These are phyloP conservation scores for Elmis aenea DNA, from an alignment of 2,888 invertebrate species.

Conservation along the genomic window DNA sequence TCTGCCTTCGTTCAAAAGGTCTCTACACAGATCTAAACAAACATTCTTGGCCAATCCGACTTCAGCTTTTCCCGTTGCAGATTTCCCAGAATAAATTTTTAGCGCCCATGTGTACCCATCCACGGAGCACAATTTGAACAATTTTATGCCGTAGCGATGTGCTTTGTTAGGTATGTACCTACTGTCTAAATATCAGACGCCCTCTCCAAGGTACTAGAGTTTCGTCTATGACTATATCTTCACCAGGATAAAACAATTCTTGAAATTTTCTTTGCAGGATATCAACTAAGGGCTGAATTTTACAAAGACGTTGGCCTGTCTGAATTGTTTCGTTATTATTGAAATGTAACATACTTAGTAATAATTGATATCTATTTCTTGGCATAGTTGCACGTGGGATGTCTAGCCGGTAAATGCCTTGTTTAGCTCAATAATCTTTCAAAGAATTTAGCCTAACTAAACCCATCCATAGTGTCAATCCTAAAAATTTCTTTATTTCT, in stretches of 20 bases:
- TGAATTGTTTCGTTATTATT: conserved; percentile 2
- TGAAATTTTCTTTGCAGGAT: conserved; percentile 18
- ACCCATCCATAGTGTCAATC: conserved; percentile 14
- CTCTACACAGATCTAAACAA: conserved; percentile 13
- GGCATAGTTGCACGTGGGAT: conserved; percentile 12
- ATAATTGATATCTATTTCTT: conserved; percentile 5
- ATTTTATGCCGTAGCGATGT: conserved; percentile 15
- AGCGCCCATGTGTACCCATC: too few relatives aligned
- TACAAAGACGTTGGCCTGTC: conserved; percentile 3
- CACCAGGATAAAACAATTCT: conserved; percentile 21
- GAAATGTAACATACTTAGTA: conserved; percentile 7
- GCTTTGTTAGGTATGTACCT: conserved; percentile 16
- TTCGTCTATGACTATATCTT: conserved; percentile 26
- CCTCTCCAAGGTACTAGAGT: conserved; percentile 22
- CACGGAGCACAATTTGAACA: conserved; percentile 12
- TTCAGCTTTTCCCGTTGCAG: conserved; percentile 10
- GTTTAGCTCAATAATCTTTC: conserved; percentile 6
- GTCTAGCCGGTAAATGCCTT: conserved; percentile 8
- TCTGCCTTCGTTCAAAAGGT: conserved; percentile 18
- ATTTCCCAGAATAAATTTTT: conserved; percentile 13
- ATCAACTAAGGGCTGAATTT: conserved; percentile 13
- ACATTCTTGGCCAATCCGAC: too few relatives aligned
- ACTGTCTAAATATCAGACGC: conserved; percentile 16
- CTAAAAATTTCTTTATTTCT: conserved; percentile 15
- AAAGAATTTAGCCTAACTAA: conserved; percentile 8